A percentile compares a stretch with the other conserved stretches of the same genome.
phyloP scores from a whole-genome alignment of 2,113 vertebrate genomes.

The Noctilio leporinus region DNA sequence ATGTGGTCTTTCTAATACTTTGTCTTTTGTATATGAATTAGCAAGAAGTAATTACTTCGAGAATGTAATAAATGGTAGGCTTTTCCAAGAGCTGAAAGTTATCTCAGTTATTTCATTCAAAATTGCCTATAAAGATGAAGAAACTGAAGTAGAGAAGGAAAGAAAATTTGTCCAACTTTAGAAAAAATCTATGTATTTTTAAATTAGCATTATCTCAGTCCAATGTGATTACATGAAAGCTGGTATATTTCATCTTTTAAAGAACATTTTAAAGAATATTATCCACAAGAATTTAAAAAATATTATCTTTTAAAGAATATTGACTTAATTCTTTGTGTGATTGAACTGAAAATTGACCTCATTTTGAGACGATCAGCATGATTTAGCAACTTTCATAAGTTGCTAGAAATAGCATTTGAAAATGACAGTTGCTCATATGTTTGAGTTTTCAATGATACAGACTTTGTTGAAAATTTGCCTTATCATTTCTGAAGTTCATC shows the following conservation, averaged over 20 bases:
- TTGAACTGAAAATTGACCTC: neutral
- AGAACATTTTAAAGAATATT: neutral
- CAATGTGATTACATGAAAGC: neutral
- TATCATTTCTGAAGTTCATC: neutral
- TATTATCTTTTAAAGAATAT: too few species aligned
- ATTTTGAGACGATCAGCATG: neutral
- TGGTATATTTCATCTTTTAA: neutral
- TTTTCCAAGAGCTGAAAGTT: neutral
- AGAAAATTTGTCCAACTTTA: neutral
- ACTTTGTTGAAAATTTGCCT: neutral
- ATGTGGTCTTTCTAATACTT: neutral
- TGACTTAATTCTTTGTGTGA: neutral
- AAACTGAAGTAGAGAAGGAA: neutral
- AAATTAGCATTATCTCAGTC: neutral
- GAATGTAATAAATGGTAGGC: neutral
- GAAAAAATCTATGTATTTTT: neutral
- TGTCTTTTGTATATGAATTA: neutral
- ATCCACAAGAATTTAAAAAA: neutral
- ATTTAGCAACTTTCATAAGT: too few species aligned
- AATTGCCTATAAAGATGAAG: neutral
- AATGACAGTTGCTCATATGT: neutral
- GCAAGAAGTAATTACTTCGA: neutral
- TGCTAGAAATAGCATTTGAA: neutral
- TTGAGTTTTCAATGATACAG: neutral
- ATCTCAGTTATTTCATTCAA: neutral